Evolutionary conservation across 2,797 vertebrate genomes (phyloP).

Genomic region (Gadopsis marmoratus): DNA sequence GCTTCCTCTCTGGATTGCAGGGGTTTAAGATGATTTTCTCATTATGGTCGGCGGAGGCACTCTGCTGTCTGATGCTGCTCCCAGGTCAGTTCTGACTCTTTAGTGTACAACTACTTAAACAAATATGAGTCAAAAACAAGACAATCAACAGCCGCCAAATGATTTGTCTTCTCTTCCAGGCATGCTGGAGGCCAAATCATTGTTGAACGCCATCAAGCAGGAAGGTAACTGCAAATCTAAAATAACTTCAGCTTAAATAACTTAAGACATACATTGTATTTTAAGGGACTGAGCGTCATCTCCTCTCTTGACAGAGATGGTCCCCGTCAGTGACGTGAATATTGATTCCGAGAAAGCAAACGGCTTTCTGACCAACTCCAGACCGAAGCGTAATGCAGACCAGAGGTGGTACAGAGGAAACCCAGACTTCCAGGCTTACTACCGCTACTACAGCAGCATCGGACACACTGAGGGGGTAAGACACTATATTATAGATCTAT

Average conservation of each 20-base stretch:
- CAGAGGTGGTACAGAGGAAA: slow-evolving; percentile 82
- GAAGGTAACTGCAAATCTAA: slow-evolving; percentile 71
- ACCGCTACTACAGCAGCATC: slow-evolving; percentile 89
- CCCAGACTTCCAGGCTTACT: slow-evolving; percentile 89
- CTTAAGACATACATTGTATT: neutral
- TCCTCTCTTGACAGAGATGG: slow-evolving; percentile 67
- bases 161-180: slow-evolving; percentile 62
- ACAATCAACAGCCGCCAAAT: neutral
- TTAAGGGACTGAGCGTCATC: neutral
- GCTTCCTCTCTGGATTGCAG: slow-evolving; percentile 46
- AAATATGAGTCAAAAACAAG: neutral
- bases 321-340: slow-evolving; percentile 65
- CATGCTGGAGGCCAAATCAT: slow-evolving; percentile 79
- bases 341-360: slow-evolving; percentile 78
- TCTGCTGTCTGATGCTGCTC: slow-evolving; percentile 74
- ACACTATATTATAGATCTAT: neutral
- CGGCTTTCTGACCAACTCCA: slow-evolving; percentile 80
- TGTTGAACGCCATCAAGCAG: slow-evolving; percentile 76
- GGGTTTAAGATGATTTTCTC: slow-evolving; percentile 74
- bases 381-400: slow-evolving; percentile 81
- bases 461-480: slow-evolving; percentile 88
- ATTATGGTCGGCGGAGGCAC: slow-evolving; percentile 59
- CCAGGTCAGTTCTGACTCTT: slow-evolving; percentile 70
- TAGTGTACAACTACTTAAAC: neutral
- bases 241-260: no score